These are phyloP conservation scores for Corythoichthys intestinalis DNA, from an alignment of 2,113 vertebrate species.

Conservation along the genomic window DNA sequence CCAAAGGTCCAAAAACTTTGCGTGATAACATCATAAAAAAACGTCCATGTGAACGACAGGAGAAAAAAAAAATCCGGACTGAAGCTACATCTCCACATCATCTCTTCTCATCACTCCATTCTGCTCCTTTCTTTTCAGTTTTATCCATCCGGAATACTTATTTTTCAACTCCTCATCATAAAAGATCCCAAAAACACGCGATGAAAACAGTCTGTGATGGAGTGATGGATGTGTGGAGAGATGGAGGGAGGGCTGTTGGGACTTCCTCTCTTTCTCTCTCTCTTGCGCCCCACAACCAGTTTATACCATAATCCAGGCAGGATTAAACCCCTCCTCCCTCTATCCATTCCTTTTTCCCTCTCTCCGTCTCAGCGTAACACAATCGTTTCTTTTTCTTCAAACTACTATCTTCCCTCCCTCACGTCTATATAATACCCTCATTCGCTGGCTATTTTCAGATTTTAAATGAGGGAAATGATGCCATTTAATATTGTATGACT, in stretches of 20 bases:
- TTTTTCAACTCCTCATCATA: conserved; percentile 18
- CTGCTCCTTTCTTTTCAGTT: neutral
- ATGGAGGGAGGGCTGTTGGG: conserved; percentile 19
- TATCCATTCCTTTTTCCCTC: conserved; percentile 27
- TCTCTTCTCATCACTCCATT: conserved; percentile 27
- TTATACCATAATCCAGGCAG: conserved; percentile 68
- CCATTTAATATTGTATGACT: neutral
- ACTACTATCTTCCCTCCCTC: conserved; percentile 18
- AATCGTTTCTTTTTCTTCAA: conserved; percentile 27
- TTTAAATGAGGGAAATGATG: neutral
- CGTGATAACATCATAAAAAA: neutral
- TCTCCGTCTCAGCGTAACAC: conserved; percentile 13
- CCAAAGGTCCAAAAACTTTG: neutral
- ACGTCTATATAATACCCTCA: conserved; percentile 2
- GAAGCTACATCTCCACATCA: conserved; percentile 46
- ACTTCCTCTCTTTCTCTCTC: conserved; percentile 20
- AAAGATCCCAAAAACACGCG: conserved; percentile 4
- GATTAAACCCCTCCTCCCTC: conserved; percentile 72
- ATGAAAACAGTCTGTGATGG: conserved; percentile 3
- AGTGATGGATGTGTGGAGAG: conserved; percentile 19
- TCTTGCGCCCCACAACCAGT: conserved; percentile 51
- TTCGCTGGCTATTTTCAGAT: neutral
- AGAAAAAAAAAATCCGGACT: neutral
- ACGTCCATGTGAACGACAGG: neutral
- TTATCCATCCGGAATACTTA: neutral